A percentile compares a stretch with the other conserved stretches of the same genome.
Evolutionary conservation across 1,140 invertebrate species (phyloP).

Genomic region (Drosophila persimilis): DNA sequence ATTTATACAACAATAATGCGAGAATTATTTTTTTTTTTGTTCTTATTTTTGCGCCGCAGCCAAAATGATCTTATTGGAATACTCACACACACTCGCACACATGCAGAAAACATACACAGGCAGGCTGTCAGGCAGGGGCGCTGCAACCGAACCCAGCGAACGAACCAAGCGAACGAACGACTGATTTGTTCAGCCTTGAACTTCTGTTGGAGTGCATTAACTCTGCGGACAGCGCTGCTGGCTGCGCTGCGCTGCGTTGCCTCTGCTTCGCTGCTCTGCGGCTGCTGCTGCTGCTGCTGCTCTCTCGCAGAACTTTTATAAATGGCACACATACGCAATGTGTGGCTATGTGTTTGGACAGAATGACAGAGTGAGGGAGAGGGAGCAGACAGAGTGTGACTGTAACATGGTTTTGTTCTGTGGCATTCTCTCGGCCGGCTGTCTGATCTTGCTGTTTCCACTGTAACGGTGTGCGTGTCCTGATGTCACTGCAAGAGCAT

Average conservation of each 20-base stretch:
- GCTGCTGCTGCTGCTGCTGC: constrained; percentile 20
- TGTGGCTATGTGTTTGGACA: constrained; percentile 32
- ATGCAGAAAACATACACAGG: neutral
- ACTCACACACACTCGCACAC: constrained; percentile 28
- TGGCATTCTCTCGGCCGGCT: constrained; percentile 33
- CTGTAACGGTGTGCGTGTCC: no score
- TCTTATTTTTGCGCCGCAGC: constrained; percentile 51
- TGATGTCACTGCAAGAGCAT: constrained; percentile 7
- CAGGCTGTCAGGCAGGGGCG: constrained; percentile 40
- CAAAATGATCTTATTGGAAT: constrained; percentile 70
- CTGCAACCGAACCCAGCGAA: constrained; percentile 50
- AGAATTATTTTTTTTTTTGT: constrained; percentile 50
- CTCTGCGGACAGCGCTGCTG: constrained; percentile 55
- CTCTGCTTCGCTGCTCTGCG: constrained; percentile 2
- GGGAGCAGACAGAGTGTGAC: constrained; percentile 7
- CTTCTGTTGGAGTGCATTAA: constrained; percentile 81
- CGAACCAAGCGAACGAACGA: constrained; percentile 65
- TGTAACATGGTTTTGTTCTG: constrained; percentile 26
- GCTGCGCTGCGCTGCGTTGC: no score
- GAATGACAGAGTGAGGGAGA: constrained; percentile 27
- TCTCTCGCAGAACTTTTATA: constrained; percentile 47
- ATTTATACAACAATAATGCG: constrained; percentile 61
- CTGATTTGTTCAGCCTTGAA: constrained; percentile 82
- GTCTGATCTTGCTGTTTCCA: constrained; percentile 52
- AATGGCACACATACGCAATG: constrained; percentile 56